Conservation (phyloP, 2,888 invertebrate genomes). For the Macrosiphum euphorbiae region DNA sequence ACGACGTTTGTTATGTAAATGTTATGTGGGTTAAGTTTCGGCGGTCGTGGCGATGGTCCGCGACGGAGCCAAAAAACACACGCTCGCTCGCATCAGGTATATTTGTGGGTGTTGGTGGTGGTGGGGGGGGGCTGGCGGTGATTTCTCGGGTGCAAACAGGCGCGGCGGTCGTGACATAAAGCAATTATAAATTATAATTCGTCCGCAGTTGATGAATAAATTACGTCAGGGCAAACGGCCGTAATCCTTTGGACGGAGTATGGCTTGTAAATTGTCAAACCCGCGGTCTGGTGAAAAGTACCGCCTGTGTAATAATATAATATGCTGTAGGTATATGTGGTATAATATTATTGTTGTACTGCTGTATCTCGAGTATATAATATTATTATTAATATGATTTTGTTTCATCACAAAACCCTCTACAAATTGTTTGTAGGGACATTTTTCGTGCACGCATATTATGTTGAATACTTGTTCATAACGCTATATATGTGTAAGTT, state of each 20-base stretch:
- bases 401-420: not conserved
- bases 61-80: not conserved
- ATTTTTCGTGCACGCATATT: not conserved
- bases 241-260: not conserved
- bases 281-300: not conserved
- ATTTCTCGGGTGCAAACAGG: not conserved
- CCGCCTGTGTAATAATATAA: too few relatives aligned
- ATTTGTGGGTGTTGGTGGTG: too few relatives aligned
- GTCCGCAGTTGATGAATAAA: conserved; percentile 23
- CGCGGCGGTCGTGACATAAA: not conserved
- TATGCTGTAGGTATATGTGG: too few relatives aligned
- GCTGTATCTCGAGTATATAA: not conserved
- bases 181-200: conserved; percentile 47
- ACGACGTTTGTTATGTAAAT: not conserved
- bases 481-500: not conserved
- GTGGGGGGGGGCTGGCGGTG: too few relatives aligned
- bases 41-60: not conserved
- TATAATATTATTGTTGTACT: not conserved
- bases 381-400: not conserved
- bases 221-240: not conserved
- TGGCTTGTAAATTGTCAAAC: conserved; percentile 15
- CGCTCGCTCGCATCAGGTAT: not conserved
- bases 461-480: not conserved
- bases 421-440: not conserved
- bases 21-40: not conserved